phyloP scores from a whole-genome alignment of 2,113 vertebrate species.

The Vidua macroura region DNA sequence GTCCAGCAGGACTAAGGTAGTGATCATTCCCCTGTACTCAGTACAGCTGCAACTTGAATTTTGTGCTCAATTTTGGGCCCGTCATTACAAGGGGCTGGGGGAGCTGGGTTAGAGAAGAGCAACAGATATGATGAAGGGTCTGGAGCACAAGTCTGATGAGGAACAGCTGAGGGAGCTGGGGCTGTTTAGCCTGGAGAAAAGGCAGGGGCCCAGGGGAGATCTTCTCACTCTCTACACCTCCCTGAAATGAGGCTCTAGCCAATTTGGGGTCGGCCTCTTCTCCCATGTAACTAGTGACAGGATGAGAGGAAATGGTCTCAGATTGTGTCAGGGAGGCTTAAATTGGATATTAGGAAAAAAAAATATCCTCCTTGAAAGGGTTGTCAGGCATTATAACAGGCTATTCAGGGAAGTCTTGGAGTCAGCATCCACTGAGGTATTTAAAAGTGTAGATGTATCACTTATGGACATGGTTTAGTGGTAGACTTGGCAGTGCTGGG shows the following conservation, averaged over 20 bases:
- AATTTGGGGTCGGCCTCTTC: rapidly evolving
- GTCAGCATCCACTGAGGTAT: rapidly evolving
- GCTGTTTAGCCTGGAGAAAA: background rate
- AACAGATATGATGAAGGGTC: rapidly evolving
- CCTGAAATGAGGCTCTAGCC: background rate
- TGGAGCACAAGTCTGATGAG: background rate
- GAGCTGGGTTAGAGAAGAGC: background rate
- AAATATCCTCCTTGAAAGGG: background rate
- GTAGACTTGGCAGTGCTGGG: background rate
- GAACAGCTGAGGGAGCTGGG: background rate
- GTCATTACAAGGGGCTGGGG: background rate
- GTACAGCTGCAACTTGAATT: background rate
- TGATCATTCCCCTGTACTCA: background rate
- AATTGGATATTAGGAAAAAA: background rate
- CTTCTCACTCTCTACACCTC: rapidly evolving
- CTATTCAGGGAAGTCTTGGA: background rate
- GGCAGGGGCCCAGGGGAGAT: background rate
- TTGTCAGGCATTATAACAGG: background rate
- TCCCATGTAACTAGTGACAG: rapidly evolving
- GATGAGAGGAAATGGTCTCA: background rate
- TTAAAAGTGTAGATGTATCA: background rate
- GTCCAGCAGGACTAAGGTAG: background rate
- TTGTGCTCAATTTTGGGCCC: background rate
- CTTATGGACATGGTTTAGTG: background rate
- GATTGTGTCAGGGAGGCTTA: background rate